These are phyloP conservation scores for Cephus nigrinus DNA, from an alignment of 2,888 invertebrate species.

Conservation along the genomic window DNA sequence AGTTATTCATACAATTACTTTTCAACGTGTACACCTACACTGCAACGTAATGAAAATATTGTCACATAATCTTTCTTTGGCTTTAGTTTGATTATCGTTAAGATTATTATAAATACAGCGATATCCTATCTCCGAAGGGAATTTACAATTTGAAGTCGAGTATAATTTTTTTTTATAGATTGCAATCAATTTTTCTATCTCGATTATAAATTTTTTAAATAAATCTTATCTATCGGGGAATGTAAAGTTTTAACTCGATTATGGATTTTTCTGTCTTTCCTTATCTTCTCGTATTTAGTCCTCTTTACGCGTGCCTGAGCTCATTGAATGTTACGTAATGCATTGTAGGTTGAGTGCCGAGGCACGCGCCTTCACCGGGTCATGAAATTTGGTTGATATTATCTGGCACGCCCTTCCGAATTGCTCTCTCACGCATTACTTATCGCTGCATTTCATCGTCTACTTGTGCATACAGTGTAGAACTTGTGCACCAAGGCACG, in stretches of 20 bases:
- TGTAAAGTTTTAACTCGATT: no score
- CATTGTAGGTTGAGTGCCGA: background rate
- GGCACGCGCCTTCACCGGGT: conserved; percentile 39
- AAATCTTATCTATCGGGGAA: no score
- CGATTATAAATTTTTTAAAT: no score
- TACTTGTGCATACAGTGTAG: background rate
- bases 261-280: background rate
- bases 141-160: background rate
- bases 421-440: conserved; percentile 1
- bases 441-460: background rate
- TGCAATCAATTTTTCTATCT: no score
- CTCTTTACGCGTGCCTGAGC: conserved; percentile 29
- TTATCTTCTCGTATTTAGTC: background rate
- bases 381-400: conserved; percentile 45
- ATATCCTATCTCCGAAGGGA: background rate
- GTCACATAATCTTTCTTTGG: background rate
- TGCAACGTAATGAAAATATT: background rate
- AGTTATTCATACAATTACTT: background rate
- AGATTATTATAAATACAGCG: background rate
- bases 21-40: background rate
- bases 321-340: conserved; percentile 16
- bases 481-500: background rate
- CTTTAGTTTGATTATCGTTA: background rate
- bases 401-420: conserved; percentile 26
- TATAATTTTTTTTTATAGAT: background rate